phyloP scores from a whole-genome alignment of 2,888 invertebrate species.

The Drosophila tanythrix region DNA sequence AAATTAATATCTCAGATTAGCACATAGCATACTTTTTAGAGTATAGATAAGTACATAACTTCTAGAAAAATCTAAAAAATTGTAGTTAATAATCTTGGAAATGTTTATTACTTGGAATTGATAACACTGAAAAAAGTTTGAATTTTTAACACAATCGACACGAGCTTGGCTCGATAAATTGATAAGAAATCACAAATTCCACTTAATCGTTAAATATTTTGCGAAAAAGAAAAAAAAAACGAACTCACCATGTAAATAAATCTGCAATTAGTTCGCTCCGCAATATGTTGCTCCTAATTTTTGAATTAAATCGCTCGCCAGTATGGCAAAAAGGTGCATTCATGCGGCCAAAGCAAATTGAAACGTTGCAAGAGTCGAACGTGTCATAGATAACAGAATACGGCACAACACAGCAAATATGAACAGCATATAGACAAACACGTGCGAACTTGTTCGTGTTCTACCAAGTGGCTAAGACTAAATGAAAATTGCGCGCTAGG shows the following conservation, averaged over 20 bases:
- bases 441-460: slow-evolving; percentile 27
- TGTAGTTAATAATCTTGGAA: neutral
- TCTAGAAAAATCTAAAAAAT: neutral
- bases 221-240: neutral
- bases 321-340: slow-evolving; percentile 25
- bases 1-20: neutral
- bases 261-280: neutral
- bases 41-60: neutral
- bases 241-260: slow-evolving; percentile 51
- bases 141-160: neutral
- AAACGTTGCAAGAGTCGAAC: slow-evolving; percentile 3
- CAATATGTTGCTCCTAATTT: neutral
- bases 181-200: neutral
- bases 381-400: slow-evolving; percentile 39
- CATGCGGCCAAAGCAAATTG: slow-evolving; percentile 30
- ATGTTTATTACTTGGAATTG: neutral
- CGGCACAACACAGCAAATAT: slow-evolving; percentile 14
- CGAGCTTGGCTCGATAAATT: neutral
- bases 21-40: slow-evolving; percentile 54
- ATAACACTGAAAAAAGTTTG: neutral
- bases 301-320: neutral
- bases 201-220: neutral
- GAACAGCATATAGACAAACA: slow-evolving; percentile 34
- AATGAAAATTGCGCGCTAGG: slow-evolving; percentile 57
- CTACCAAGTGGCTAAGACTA: slow-evolving; percentile 29